Evolutionary conservation across 2,113 vertebrate genomes (phyloP).

Genomic region (Thinocorus orbignyianus): DNA sequence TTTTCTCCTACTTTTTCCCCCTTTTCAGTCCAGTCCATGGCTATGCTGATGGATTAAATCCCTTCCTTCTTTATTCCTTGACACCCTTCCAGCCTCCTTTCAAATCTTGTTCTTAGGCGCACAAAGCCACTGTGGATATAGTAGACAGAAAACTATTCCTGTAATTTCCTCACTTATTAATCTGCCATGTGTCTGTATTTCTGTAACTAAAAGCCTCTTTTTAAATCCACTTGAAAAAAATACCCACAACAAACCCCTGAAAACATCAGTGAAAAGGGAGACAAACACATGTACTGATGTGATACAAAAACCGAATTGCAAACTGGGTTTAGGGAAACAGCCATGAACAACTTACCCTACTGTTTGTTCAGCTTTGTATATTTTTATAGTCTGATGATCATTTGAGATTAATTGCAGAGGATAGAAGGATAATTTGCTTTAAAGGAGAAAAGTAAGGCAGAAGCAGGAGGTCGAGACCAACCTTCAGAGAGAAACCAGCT

Average conservation of each 20-base stretch:
- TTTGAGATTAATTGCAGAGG: slow-evolving; percentile 31
- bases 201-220: background rate
- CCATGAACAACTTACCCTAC: background rate
- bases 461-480: background rate
- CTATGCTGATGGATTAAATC: background rate
- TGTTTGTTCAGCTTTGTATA: slow-evolving; percentile 36
- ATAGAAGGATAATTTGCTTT: slow-evolving; percentile 4
- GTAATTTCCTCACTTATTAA: background rate
- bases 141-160: background rate
- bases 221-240: background rate
- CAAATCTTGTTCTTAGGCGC: background rate
- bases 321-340: background rate
- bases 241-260: background rate
- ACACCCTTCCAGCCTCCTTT: background rate
- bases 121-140: background rate
- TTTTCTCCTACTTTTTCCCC: background rate
- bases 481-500: background rate
- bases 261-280: background rate
- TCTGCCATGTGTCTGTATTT: background rate
- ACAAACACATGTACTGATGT: background rate
- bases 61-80: background rate
- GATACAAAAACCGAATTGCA: background rate
- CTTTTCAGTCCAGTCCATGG: background rate
- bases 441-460: background rate
- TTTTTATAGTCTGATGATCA: slow-evolving; percentile 48